These are phyloP conservation scores for Meloe dianella DNA, from an alignment of 2,888 invertebrate genomes.

Conservation along the genomic window DNA sequence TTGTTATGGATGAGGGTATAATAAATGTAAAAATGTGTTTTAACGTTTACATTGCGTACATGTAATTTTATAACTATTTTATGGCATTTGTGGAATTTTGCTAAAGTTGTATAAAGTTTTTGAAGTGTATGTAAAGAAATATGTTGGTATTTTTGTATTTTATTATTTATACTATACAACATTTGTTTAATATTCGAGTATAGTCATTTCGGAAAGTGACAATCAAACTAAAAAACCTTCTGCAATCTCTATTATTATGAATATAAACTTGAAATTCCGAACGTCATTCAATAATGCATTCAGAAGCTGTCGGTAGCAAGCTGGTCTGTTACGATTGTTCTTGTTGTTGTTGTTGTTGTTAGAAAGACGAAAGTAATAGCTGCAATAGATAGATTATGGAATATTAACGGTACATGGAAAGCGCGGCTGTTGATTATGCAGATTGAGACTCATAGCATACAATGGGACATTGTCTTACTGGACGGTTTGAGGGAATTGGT, in stretches of 20 bases:
- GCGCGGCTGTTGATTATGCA: slow-evolving; percentile 37
- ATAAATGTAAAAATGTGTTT: background rate
- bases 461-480: slow-evolving; percentile 38
- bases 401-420: slow-evolving; percentile 30
- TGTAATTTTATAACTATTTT: slow-evolving; percentile 3
- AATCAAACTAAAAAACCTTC: background rate
- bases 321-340: background rate
- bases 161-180: background rate
- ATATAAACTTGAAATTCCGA: background rate
- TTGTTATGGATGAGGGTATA: background rate
- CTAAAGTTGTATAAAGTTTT: background rate
- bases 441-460: slow-evolving; percentile 39
- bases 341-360: slow-evolving; percentile 17
- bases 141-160: background rate
- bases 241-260: background rate
- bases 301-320: slow-evolving; percentile 6
- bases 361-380: background rate
- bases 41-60: background rate
- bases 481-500: slow-evolving; percentile 18
- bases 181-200: background rate
- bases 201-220: background rate
- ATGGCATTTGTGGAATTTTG: slow-evolving; percentile 2
- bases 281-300: background rate
- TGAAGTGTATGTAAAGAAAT: slow-evolving; percentile 1
- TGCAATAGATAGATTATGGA: slow-evolving; percentile 11